Base-by-base conservation (phyloP, 1,140 invertebrate genomes). In the Sinonovacula constricta region DNA sequence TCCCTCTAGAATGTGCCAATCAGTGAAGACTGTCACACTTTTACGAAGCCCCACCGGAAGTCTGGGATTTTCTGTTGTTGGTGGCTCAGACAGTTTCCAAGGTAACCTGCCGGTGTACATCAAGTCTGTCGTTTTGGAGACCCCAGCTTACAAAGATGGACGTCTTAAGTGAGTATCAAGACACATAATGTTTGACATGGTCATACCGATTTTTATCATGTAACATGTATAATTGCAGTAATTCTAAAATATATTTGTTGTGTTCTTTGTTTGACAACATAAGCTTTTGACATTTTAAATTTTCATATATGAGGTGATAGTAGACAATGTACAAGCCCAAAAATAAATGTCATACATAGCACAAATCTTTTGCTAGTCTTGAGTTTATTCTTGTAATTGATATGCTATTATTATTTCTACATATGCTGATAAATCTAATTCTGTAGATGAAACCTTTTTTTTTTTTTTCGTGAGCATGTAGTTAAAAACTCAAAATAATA, bases 61-160 rank as follows among this genome's bases (percentile, higher is more conserved):
- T 81, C 85, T 93, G 30, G 92, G 92, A 2, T 93, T 93, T 82
- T 92, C 92, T 34, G 91, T 93, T 49, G 92, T 92, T 3, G 92
- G 92, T 26, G 92, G 92, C 2, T 85, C 85, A 60, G 92, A 93
- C 78, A 90, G 89, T 57, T 85, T 88, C 49, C 87, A 90, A 56
- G 91, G 91, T 31, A 79, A 87, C 33, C 88, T 92, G 76, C 90
- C 92, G 14, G 91, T 93, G 65, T 92, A 92, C 83, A 90, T 93
- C 26, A 91, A 93, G 54, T 92, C 92, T 76, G 90, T 93, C 65
- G 91, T 93, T 5, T 87, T 88, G 34, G 90, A 91, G 26, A 92
- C 92, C 12, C 91, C 92, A 14, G 92, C 92, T n/a, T 90, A 90
- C 26, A 89, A 90, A 74, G 91, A 92, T 81, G 92, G 91, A 26